Conservation (phyloP, 2,797 vertebrate genomes). For the Dipus sagitta region DNA sequence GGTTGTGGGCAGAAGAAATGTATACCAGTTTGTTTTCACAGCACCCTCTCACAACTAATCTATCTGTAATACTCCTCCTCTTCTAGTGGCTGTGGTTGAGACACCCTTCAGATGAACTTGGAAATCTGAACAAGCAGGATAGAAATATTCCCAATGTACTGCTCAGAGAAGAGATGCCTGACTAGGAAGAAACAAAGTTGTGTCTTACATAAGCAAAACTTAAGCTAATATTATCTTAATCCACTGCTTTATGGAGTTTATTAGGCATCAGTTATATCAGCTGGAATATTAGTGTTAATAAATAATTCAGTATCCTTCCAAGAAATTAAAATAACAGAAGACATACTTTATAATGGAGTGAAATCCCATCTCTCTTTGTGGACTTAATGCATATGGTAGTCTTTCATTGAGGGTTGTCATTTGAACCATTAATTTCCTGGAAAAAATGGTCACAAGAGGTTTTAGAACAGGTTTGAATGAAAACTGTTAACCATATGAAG, state of each 20-base stretch:
- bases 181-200: neutral
- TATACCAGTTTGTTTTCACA: accelerated
- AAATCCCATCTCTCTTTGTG: neutral
- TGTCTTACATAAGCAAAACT: neutral
- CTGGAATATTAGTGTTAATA: neutral
- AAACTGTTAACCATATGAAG: neutral
- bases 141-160: neutral
- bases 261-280: neutral
- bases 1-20: accelerated
- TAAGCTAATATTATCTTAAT: neutral
- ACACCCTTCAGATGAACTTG: neutral
- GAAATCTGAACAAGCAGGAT: neutral
- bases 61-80: neutral
- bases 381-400: neutral
- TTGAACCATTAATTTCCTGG: neutral
- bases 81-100: neutral
- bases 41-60: neutral
- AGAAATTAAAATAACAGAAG: constrained; percentile 13
- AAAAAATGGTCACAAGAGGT: neutral
- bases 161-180: neutral
- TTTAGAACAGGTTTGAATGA: neutral
- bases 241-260: constrained; percentile 5
- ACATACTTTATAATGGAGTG: neutral
- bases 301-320: neutral
- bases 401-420: neutral